Evolutionary conservation across 2,888 invertebrate species (phyloP).

Genomic region (Acanthosoma haemorrhoidale): DNA sequence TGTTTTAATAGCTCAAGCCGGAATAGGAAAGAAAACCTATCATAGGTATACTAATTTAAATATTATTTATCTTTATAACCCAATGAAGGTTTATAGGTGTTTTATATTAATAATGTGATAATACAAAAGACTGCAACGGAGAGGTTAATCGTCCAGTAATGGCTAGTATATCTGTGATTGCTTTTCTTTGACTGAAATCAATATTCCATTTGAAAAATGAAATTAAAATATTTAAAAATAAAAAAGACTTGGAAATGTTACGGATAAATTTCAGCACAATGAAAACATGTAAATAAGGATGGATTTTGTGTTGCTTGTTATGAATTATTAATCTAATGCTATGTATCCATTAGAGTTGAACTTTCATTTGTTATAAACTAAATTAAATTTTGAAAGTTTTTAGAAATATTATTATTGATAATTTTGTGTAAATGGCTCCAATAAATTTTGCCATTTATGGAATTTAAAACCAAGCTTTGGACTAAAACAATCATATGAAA

Average conservation of each 20-base stretch:
- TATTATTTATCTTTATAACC: slow-evolving; percentile 1
- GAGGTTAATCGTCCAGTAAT: background rate
- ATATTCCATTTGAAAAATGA: background rate
- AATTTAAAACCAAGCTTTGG: slow-evolving; percentile 4
- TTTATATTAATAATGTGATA: slow-evolving; percentile 5
- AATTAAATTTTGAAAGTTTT: background rate
- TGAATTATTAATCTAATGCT: background rate
- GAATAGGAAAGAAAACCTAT: background rate
- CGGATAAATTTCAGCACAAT: background rate
- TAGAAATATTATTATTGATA: background rate
- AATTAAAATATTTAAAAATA: background rate
- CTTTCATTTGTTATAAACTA: background rate
- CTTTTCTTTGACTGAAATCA: background rate
- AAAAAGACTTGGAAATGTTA: background rate
- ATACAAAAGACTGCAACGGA: slow-evolving; percentile 1
- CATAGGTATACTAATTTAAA: slow-evolving; percentile 2
- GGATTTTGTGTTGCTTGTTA: background rate
- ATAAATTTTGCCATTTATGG: background rate
- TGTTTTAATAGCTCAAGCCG: background rate
- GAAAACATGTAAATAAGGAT: background rate
- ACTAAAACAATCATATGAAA: slow-evolving; percentile 1
- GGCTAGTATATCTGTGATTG: background rate
- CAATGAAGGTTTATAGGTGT: background rate
- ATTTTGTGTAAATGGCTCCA: background rate
- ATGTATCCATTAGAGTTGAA: background rate